These are phyloP conservation scores for Pristionchus pacificus DNA, from an alignment of 1,140 invertebrate genomes.

Conservation along the genomic window DNA sequence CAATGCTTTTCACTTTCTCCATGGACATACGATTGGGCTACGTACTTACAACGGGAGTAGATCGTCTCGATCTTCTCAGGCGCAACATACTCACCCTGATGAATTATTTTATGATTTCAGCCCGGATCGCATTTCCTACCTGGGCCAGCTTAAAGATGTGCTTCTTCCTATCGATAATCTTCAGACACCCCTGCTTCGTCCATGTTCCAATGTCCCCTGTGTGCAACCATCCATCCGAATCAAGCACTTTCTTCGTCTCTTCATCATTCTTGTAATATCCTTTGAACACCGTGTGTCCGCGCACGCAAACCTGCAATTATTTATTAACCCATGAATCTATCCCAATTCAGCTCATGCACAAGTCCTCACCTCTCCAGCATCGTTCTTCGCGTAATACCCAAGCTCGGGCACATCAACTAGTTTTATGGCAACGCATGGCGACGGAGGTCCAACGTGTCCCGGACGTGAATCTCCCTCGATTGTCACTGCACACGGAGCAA, in stretches of 20 bases:
- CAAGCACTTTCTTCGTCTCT: slow-evolving; percentile 60
- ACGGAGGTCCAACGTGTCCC: slow-evolving; percentile 68
- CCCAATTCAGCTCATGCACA: too few relatives aligned
- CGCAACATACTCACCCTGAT: slow-evolving; percentile 65
- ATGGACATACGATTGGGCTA: slow-evolving; percentile 62
- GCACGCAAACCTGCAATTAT: slow-evolving; percentile 14
- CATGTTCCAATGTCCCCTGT: slow-evolving; percentile 58
- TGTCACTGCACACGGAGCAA: slow-evolving; percentile 69
- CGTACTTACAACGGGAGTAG: slow-evolving; percentile 59
- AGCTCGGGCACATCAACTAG: slow-evolving; percentile 23
- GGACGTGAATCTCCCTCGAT: background rate
- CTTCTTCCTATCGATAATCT: slow-evolving; percentile 64
- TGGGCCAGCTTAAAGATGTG: slow-evolving; percentile 64
- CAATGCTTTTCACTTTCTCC: slow-evolving; percentile 72
- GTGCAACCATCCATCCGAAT: slow-evolving; percentile 60
- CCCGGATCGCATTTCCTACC: slow-evolving; percentile 38
- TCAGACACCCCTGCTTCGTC: slow-evolving; percentile 61
- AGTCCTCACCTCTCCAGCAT: slow-evolving; percentile 57
- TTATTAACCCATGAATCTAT: too few relatives aligned
- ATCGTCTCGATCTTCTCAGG: slow-evolving; percentile 65
- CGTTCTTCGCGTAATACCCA: slow-evolving; percentile 38
- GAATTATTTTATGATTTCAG: slow-evolving; percentile 16
- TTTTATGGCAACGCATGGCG: slow-evolving; percentile 73
- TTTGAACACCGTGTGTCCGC: slow-evolving; percentile 6
- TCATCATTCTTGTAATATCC: slow-evolving; percentile 59